These are phyloP conservation scores for Yponomeuta sedellus DNA, from an alignment of 2,888 invertebrate species.

Conservation along the genomic window DNA sequence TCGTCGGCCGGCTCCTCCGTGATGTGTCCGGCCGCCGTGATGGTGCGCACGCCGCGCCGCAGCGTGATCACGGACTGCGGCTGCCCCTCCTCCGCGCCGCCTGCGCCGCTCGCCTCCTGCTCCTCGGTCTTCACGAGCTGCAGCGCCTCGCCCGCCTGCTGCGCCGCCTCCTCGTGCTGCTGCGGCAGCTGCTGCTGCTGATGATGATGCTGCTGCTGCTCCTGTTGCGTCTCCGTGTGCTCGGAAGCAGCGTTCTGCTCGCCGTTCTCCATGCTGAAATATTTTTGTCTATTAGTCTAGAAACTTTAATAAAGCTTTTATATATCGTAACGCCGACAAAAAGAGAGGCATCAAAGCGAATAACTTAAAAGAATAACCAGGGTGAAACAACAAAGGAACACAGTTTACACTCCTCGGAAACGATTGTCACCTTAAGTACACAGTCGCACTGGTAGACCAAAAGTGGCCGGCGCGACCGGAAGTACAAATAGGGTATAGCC, in stretches of 20 bases:
- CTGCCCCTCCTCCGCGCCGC: slow-evolving; percentile 35
- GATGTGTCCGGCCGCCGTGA: slow-evolving; percentile 78
- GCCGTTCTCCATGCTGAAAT: slow-evolving; percentile 20
- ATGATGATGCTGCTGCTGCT: slow-evolving; percentile 22
- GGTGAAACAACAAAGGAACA: too few relatives aligned
- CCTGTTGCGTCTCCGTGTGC: slow-evolving; percentile 16
- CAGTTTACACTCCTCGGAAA: too few relatives aligned
- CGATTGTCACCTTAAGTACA: too few relatives aligned
- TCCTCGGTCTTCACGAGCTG: slow-evolving; percentile 63
- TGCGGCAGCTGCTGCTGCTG: slow-evolving; percentile 19
- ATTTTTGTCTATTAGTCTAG: too few relatives aligned
- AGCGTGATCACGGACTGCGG: slow-evolving; percentile 74
- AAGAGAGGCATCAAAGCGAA: too few relatives aligned
- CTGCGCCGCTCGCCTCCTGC: slow-evolving; percentile 25
- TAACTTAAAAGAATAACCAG: too few relatives aligned
- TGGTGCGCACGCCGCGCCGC: slow-evolving; percentile 75
- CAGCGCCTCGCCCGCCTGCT: slow-evolving; percentile 44
- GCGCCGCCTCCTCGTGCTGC: slow-evolving; percentile 26
- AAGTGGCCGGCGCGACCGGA: slow-evolving; percentile 26
- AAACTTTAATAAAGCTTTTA: too few relatives aligned
- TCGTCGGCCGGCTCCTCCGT: slow-evolving; percentile 47
- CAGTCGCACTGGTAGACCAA: too few relatives aligned
- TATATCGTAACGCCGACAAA: too few relatives aligned
- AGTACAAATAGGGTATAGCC: slow-evolving; percentile 43
- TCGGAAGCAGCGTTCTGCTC: slow-evolving; percentile 19